Conservation (phyloP, 1,140 invertebrate species). For the Hyles vespertilio region DNA sequence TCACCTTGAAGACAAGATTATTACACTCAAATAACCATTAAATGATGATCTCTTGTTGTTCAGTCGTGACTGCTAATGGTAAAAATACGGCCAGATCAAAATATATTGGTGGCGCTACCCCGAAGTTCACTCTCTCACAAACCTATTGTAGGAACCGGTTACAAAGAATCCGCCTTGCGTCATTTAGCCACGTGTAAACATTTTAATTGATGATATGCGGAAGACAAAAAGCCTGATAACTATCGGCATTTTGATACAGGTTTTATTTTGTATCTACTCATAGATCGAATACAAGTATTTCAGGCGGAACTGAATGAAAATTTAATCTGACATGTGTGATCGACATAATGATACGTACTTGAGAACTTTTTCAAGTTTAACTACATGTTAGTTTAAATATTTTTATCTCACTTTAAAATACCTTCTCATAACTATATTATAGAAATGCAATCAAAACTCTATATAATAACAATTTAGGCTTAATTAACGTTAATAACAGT, state of each 20-base stretch:
- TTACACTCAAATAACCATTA: slow-evolving; percentile 36
- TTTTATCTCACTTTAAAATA: neutral
- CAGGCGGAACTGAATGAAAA: neutral
- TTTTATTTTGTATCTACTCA: slow-evolving; percentile 26
- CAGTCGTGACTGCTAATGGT: slow-evolving; percentile 5
- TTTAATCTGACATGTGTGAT: slow-evolving; percentile 2
- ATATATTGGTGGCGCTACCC: slow-evolving; percentile 54
- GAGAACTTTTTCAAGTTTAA: neutral
- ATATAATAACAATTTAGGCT: too few species aligned
- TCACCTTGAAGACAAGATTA: slow-evolving; percentile 54
- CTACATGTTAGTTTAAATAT: neutral
- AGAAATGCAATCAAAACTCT: neutral
- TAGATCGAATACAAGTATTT: slow-evolving; percentile 20
- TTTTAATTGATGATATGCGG: slow-evolving; percentile 73
- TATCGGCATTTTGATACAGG: slow-evolving; percentile 39
- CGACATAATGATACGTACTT: neutral
- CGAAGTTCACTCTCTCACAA: slow-evolving; percentile 48
- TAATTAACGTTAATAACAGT: neutral
- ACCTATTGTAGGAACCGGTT: slow-evolving; percentile 60
- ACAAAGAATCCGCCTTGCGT: slow-evolving; percentile 57
- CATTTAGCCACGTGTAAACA: slow-evolving; percentile 64
- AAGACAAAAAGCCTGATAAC: slow-evolving; percentile 60
- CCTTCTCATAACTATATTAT: neutral
- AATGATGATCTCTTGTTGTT: slow-evolving; percentile 23
- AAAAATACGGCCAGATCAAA: slow-evolving; percentile 31